A percentile compares a stretch with the other conserved stretches of the same genome.
phyloP scores from a whole-genome alignment of 2,888 invertebrate species.

The Catonia carolina region DNA sequence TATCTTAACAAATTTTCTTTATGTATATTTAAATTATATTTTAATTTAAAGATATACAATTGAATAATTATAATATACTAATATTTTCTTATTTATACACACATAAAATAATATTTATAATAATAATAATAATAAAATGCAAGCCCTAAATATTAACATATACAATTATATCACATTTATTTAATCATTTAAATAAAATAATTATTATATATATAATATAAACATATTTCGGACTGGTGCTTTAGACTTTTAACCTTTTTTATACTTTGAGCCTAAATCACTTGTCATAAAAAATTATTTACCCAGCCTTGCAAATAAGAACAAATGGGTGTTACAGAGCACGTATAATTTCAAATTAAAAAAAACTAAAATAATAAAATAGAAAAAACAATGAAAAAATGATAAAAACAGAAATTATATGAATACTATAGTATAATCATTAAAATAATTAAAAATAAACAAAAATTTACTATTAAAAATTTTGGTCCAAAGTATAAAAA shows the following conservation, averaged over 20 bases:
- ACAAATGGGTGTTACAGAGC: conserved; percentile 11
- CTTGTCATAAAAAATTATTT: conserved; percentile 24
- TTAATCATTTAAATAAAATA: conserved; percentile 27
- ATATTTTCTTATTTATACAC: conserved; percentile 31
- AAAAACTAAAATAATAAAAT: neutral
- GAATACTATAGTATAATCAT: neutral
- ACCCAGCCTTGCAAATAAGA: conserved; percentile 4
- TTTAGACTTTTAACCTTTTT: conserved; percentile 9
- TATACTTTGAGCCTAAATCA: conserved; percentile 10
- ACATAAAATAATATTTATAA: conserved; percentile 27
- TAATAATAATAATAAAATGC: conserved; percentile 24
- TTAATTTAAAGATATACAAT: conserved; percentile 32
- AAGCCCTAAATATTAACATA: conserved; percentile 42
- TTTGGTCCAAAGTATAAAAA: conserved; percentile 2
- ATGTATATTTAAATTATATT: conserved; percentile 30
- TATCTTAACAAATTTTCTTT: conserved; percentile 19
- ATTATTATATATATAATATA: conserved; percentile 16
- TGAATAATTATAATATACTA: conserved; percentile 23
- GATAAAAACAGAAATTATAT: conserved; percentile 1
- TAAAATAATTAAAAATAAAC: neutral
- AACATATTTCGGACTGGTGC: conserved; percentile 5
- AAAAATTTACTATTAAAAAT: neutral
- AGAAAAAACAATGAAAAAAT: too few species aligned
- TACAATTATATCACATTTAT: conserved; percentile 47
- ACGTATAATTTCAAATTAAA: neutral